phyloP scores from a whole-genome alignment of 2,888 invertebrate genomes.

The Yponomeuta sedellus region DNA sequence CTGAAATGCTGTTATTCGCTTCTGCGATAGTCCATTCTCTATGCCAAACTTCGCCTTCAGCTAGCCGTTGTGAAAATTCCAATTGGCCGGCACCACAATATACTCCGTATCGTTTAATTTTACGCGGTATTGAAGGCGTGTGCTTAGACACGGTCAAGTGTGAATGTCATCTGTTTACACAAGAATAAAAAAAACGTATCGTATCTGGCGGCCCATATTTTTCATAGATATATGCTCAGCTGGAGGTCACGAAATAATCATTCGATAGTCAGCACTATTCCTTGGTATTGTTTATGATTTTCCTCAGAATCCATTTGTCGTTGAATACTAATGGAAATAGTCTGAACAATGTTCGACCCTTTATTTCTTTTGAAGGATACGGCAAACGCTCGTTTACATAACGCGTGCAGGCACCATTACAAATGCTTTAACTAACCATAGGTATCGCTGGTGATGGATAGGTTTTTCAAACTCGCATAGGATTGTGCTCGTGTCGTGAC shows the following conservation, averaged over 20 bases:
- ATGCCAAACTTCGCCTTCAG: slow-evolving; percentile 38
- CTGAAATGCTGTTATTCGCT: neutral
- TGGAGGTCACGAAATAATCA: neutral
- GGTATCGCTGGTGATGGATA: too few relatives aligned
- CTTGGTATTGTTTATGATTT: neutral
- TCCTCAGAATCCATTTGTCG: neutral
- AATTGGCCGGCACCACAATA: slow-evolving; percentile 31
- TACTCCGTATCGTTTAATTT: slow-evolving; percentile 39
- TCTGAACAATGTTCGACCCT: neutral
- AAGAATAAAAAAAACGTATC: neutral
- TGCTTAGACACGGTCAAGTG: slow-evolving; percentile 64
- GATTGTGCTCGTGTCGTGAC: too few relatives aligned
- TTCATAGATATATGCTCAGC: neutral
- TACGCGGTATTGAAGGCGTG: slow-evolving; percentile 37
- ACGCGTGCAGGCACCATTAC: too few relatives aligned
- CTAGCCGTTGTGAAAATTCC: slow-evolving; percentile 38
- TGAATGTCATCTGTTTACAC: slow-evolving; percentile 46
- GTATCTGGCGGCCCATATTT: neutral
- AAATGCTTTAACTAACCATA: too few relatives aligned
- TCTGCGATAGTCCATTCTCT: slow-evolving; percentile 27
- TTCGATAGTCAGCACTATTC: neutral
- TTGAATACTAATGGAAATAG: neutral
- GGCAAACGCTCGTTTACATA: too few relatives aligned
- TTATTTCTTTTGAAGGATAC: too few relatives aligned
- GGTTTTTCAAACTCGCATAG: too few relatives aligned